phyloP scores from a whole-genome alignment of 2,888 invertebrate genomes.

The Drosophila emarginata region DNA sequence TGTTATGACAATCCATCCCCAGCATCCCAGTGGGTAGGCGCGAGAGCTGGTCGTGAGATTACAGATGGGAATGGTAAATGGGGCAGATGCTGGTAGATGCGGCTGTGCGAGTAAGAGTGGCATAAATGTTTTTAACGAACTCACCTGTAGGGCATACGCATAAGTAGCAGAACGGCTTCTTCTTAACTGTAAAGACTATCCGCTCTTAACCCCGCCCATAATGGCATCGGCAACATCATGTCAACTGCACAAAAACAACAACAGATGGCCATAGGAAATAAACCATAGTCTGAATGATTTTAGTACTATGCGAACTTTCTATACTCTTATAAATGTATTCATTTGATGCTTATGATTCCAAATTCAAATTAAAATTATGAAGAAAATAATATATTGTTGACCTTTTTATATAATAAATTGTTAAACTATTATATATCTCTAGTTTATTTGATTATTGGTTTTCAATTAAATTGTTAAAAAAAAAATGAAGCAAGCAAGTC shows the following conservation, averaged over 20 bases:
- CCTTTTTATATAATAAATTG: no score
- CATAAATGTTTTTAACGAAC: conserved; percentile 58
- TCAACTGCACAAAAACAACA: conserved; percentile 37
- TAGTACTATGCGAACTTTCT: background rate
- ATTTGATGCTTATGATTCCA: background rate
- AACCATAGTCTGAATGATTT: conserved; percentile 9
- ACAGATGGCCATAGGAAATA: conserved; percentile 25
- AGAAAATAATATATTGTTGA: no score
- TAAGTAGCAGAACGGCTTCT: conserved; percentile 41
- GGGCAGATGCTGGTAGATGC: background rate
- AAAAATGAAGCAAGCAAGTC: no score
- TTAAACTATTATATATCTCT: no score
- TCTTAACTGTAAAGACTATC: conserved; percentile 9
- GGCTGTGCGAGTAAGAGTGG: conserved; percentile 11
- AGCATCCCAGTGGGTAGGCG: conserved; percentile 19
- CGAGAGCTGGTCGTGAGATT: conserved; percentile 12
- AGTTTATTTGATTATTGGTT: no score
- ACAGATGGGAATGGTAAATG: background rate
- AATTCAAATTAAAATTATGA: no score
- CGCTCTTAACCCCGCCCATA: background rate
- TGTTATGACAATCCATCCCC: conserved; percentile 73
- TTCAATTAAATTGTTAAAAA: no score
- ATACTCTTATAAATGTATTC: background rate
- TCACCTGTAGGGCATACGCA: conserved; percentile 53
- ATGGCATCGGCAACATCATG: conserved; percentile 6